Evolutionary conservation across 2,113 vertebrate genomes (phyloP), one percentile per base, ranked within the genome.

Genomic region (Scomber japonicus): DNA sequence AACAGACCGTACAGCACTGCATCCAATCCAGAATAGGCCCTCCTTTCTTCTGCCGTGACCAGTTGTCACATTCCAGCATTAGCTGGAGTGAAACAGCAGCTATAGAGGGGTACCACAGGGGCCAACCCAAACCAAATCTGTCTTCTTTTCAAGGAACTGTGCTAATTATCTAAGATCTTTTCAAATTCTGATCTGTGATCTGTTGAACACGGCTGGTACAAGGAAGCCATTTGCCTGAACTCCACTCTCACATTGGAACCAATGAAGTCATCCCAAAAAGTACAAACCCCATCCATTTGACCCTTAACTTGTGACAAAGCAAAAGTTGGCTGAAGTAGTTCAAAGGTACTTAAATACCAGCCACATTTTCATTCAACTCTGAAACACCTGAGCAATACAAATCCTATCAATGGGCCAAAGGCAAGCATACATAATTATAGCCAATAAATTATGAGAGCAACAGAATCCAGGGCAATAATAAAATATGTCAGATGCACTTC

Each of bases 1-100:
- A 93, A 91, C 74, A 66, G 46, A 80, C 55, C 72, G 21, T 78
- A 61, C 71, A 80, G 87, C 46, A 66, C 87, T 90, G 90, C 88
- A 89, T 81, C 87, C 76, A 91, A 91, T 91, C 84, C 67, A 55
- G 81, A 82, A 89, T 78, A 83, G 83, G 82, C 51, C 19, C 19
- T 66, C 78, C 81, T 92, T 91, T 92, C 87, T 92, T 92, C 80
- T 81, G 83, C 86, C 57, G 78, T 90, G 89, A 93, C 91, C 87
- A 89, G 70, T 89, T 91, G 86, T 89, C 86, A 88, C 91, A 93
- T 94, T 94, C 89, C 90, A 88, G 84, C 83, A 85, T 90, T 90
- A 90, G 82, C 62, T 40, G 30, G 63, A 63, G 79, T 83, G 85
- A 82, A 86, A 77, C 44, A 8, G 71, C 56, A 59, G 82, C 82